Conservation (phyloP, 2,113 vertebrate species). For the Phylloscopus trochilus region DNA sequence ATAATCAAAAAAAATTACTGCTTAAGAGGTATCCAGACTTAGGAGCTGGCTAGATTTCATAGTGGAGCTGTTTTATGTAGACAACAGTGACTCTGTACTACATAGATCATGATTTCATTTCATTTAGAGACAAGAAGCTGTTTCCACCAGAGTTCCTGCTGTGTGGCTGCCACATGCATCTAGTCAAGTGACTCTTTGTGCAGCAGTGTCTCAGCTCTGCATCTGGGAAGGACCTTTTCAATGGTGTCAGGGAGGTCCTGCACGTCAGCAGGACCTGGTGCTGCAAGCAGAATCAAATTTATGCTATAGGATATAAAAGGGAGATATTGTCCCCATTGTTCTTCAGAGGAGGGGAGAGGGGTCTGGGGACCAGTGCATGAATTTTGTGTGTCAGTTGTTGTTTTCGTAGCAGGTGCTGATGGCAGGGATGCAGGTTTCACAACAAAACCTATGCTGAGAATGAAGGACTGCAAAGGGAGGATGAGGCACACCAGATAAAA, state of each 20-base stretch:
- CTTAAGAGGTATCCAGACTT: background rate
- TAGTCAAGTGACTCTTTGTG: rapidly evolving
- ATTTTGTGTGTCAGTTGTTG: background rate
- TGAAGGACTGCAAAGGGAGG: background rate
- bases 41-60: background rate
- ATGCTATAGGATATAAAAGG: background rate
- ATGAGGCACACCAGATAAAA: background rate
- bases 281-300: background rate
- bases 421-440: background rate
- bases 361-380: background rate
- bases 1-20: background rate
- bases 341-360: background rate
- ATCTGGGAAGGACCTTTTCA: background rate
- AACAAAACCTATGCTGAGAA: background rate
- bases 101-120: background rate
- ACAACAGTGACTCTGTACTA: background rate
- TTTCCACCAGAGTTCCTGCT: background rate
- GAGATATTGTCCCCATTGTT: background rate
- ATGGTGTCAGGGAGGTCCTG: background rate
- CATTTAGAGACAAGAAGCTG: rapidly evolving
- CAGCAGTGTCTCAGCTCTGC: background rate
- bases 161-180: background rate
- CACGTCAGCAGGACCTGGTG: background rate
- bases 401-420: background rate
- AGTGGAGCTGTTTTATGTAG: background rate